These are phyloP conservation scores for Tympanuchus pallidicinctus DNA, from an alignment of 2,113 vertebrate genomes.

Conservation along the genomic window DNA sequence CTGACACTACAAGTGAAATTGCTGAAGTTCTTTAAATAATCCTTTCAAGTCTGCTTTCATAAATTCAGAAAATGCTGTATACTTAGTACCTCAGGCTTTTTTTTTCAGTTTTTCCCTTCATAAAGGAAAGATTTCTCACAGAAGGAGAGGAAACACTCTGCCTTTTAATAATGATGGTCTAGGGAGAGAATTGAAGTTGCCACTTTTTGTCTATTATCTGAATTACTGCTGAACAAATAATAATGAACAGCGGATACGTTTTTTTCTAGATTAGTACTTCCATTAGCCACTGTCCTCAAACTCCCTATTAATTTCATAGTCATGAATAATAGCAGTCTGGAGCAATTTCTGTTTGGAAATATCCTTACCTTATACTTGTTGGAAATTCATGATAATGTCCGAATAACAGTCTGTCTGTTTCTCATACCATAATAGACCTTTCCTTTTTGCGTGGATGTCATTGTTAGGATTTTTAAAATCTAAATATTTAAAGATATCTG, in stretches of 20 bases:
- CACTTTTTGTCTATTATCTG: neutral
- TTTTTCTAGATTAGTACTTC: neutral
- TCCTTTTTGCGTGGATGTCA: neutral
- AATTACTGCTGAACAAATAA: neutral
- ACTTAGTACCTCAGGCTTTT: neutral
- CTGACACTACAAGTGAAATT: neutral
- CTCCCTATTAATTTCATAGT: neutral
- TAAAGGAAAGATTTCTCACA: neutral
- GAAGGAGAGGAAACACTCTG: neutral
- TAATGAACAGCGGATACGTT: neutral
- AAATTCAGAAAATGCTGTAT: neutral
- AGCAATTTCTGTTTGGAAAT: fast-evolving
- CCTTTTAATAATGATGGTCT: neutral
- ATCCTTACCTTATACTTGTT: neutral
- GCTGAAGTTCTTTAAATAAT: neutral
- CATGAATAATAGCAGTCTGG: neutral
- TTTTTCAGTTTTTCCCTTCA: neutral
- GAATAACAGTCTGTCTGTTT: neutral
- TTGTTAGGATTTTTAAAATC: neutral
- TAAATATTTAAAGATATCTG: neutral
- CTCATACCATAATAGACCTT: neutral
- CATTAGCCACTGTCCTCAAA: neutral
- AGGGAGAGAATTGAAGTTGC: neutral
- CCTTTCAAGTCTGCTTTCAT: neutral
- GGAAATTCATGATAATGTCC: neutral